Conservation (phyloP, 2,888 invertebrate species). For the Aleiodes leptofemur region DNA sequence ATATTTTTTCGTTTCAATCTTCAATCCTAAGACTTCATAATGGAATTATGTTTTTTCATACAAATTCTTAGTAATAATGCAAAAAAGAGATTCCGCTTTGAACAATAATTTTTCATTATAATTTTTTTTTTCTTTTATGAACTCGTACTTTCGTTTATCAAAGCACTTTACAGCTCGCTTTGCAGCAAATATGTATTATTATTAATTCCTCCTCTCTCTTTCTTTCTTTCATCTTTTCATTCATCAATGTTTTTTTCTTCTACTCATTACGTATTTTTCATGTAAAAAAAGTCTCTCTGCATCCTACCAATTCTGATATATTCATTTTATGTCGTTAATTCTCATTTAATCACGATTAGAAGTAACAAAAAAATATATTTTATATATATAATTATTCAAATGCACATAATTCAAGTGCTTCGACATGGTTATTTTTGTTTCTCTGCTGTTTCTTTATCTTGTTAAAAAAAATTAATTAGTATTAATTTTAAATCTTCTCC, state of each 20-base stretch:
- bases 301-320: slow-evolving; percentile 38
- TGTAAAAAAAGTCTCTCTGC: slow-evolving; percentile 51
- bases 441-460: background rate
- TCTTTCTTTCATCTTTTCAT: background rate
- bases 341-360: slow-evolving; percentile 56
- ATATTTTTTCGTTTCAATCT: slow-evolving; percentile 15
- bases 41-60: slow-evolving; percentile 21
- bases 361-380: slow-evolving; percentile 73
- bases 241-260: slow-evolving; percentile 7
- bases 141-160: slow-evolving; percentile 37
- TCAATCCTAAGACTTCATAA: slow-evolving; percentile 21
- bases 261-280: slow-evolving; percentile 27
- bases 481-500: background rate
- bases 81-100: slow-evolving; percentile 47
- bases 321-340: slow-evolving; percentile 29
- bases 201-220: no score
- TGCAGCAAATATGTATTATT: slow-evolving; percentile 6
- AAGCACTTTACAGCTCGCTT: slow-evolving; percentile 51
- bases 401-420: slow-evolving; percentile 48
- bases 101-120: slow-evolving; percentile 35
- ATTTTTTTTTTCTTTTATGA: slow-evolving; percentile 1
- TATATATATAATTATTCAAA: slow-evolving; percentile 64
- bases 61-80: slow-evolving; percentile 43
- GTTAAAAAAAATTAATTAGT: no score
- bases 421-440: slow-evolving; percentile 6